Evolutionary conservation across 1,140 invertebrate species (phyloP).

Genomic region (Eriosoma lanigerum): DNA sequence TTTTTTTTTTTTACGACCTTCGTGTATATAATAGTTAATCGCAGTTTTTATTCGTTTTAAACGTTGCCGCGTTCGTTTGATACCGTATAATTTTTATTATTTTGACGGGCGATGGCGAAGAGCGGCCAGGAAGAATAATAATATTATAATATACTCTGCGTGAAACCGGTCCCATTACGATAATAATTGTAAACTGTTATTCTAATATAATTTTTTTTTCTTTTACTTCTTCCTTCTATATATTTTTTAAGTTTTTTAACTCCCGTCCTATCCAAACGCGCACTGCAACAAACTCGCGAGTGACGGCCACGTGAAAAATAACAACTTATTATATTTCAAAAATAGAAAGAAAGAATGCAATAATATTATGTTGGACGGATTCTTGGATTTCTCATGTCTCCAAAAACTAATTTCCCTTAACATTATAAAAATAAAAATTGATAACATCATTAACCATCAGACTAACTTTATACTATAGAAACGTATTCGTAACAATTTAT

Average conservation of each 20-base stretch:
- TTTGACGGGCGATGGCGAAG: conserved; percentile 32
- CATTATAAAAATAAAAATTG: too few relatives aligned
- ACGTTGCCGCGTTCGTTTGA: conserved; percentile 41
- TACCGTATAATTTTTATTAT: conserved; percentile 50
- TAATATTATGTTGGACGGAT: too few relatives aligned
- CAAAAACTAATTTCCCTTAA: too few relatives aligned
- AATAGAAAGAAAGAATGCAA: too few relatives aligned
- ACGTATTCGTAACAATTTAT: too few relatives aligned
- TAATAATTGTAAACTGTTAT: conserved; percentile 51
- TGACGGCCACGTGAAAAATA: too few relatives aligned
- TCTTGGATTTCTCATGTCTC: too few relatives aligned
- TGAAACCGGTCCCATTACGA: conserved; percentile 50
- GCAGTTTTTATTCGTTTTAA: conserved; percentile 38
- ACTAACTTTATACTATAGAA: too few relatives aligned
- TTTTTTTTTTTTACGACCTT: conserved; percentile 25
- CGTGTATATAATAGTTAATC: conserved; percentile 18
- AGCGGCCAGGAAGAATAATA: not conserved
- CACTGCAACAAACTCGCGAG: too few relatives aligned
- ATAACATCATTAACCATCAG: too few relatives aligned
- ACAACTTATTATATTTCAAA: too few relatives aligned
- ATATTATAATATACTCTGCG: not conserved
- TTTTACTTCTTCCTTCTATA: not conserved
- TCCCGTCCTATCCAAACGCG: not conserved
- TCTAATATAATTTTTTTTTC: not conserved
- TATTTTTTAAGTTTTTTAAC: not conserved